A percentile compares a stretch with the other conserved stretches of the same genome.
These are phyloP conservation scores for Linyphia triangularis DNA, from an alignment of 2,888 invertebrate genomes.

Conservation along the genomic window DNA sequence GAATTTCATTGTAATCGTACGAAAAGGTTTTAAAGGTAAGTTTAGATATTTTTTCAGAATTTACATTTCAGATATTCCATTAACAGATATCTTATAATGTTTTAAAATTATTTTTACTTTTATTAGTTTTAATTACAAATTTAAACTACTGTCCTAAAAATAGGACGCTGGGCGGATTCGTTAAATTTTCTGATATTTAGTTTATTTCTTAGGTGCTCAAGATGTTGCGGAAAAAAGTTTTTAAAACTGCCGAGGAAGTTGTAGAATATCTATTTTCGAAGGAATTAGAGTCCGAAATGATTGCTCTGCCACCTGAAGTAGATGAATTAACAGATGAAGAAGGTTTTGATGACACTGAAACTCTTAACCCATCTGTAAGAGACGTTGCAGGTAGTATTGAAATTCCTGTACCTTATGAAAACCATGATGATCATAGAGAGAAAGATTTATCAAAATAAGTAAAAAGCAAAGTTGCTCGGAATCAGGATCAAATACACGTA, in stretches of 20 bases:
- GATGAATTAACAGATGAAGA: conserved; percentile 19
- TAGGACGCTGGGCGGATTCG: not conserved
- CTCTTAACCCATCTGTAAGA: conserved; percentile 4
- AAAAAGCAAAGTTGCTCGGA: no score
- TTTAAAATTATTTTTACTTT: conserved; percentile 19
- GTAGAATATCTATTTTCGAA: conserved; percentile 15
- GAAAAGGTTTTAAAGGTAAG: no score
- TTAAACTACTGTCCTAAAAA: conserved; percentile 26
- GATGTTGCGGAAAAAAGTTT: conserved; percentile 5
- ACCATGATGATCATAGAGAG: not conserved
- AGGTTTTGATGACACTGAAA: conserved; percentile 19
- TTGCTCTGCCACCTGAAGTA: not conserved
- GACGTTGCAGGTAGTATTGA: conserved; percentile 4
- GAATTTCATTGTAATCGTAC: no score
- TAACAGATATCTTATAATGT: not conserved
- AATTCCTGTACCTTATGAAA: not conserved
- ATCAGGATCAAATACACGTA: no score
- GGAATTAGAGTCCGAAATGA: no score
- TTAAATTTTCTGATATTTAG: conserved; percentile 25
- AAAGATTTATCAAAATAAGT: no score
- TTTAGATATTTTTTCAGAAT: not conserved
- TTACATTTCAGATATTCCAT: not conserved
- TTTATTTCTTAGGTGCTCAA: conserved; percentile 21
- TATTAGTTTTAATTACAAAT: conserved; percentile 30
- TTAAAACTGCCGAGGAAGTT: conserved; percentile 1